phyloP scores from a whole-genome alignment of 2,888 invertebrate species.

The Hemicrepidius hirtus region DNA sequence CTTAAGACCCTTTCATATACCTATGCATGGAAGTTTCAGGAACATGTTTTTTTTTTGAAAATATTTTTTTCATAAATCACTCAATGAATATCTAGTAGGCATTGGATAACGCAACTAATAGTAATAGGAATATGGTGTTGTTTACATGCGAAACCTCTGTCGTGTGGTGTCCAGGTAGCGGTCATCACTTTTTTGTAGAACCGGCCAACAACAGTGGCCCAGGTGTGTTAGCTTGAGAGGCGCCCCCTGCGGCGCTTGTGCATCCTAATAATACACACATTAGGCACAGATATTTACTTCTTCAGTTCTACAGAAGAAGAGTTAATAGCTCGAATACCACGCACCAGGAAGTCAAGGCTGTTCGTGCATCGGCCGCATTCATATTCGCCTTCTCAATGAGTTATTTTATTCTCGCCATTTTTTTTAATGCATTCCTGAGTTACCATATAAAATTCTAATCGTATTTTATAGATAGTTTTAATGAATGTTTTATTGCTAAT shows the following conservation, averaged over 20 bases:
- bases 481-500: conserved; percentile 29
- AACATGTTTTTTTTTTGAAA: too few species aligned
- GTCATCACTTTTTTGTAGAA: not conserved
- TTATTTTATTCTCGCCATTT: conserved; percentile 21
- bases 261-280: conserved; percentile 58
- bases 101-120: not conserved
- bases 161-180: not conserved
- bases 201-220: conserved; percentile 44
- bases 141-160: conserved; percentile 4
- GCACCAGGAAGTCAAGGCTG: conserved; percentile 58
- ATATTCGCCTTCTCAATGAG: conserved; percentile 42
- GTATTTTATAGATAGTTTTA: conserved; percentile 25
- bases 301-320: conserved; percentile 36
- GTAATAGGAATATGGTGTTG: not conserved
- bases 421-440: conserved; percentile 20
- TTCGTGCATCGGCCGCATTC: conserved; percentile 48
- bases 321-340: conserved; percentile 55
- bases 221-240: conserved; percentile 56
- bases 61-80: too few species aligned
- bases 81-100: too few species aligned
- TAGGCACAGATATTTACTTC: conserved; percentile 50
- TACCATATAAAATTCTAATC: conserved; percentile 20
- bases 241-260: conserved; percentile 57
- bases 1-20: too few species aligned
- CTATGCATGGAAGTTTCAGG: too few species aligned